Percentiles rank a stretch among this genome's conserved stretches.
Conservation (phyloP, 1,140 invertebrate genomes). For the Fopius arisanus region DNA sequence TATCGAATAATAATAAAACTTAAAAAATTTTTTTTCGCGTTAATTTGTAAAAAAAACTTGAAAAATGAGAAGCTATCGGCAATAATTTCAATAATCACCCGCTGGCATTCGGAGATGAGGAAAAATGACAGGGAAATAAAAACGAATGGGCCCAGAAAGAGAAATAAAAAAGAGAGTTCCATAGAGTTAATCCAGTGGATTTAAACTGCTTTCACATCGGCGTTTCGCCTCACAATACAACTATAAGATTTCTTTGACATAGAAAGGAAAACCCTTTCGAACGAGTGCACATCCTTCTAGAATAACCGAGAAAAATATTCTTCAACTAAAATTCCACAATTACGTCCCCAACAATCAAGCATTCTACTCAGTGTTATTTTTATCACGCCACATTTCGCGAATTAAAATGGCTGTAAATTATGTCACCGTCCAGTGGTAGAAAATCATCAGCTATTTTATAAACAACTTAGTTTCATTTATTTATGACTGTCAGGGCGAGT, state of each 20-base stretch:
- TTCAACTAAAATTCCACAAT: not conserved
- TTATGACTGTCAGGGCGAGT: not conserved
- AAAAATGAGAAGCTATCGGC: too few relatives aligned
- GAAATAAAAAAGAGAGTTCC: conserved; percentile 33
- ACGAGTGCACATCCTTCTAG: conserved; percentile 7
- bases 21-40: too few relatives aligned
- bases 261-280: conserved; percentile 45
- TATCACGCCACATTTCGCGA: too few relatives aligned
- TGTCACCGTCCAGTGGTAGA: not conserved
- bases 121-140: not conserved
- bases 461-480: not conserved
- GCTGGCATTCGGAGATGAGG: too few relatives aligned
- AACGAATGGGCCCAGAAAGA: conserved; percentile 25
- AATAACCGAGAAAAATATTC: not conserved
- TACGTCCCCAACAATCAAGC: too few relatives aligned
- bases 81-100: too few relatives aligned
- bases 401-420: not conserved
- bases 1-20: too few relatives aligned
- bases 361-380: too few relatives aligned
- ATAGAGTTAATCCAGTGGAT: conserved; percentile 33
- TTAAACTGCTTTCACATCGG: conserved; percentile 50
- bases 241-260: conserved; percentile 51
- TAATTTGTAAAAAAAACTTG: too few relatives aligned
- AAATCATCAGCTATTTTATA: not conserved
- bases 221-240: conserved; percentile 44